These are phyloP conservation scores for Maniola jurtina DNA, from an alignment of 1,140 invertebrate genomes.

Conservation along the genomic window DNA sequence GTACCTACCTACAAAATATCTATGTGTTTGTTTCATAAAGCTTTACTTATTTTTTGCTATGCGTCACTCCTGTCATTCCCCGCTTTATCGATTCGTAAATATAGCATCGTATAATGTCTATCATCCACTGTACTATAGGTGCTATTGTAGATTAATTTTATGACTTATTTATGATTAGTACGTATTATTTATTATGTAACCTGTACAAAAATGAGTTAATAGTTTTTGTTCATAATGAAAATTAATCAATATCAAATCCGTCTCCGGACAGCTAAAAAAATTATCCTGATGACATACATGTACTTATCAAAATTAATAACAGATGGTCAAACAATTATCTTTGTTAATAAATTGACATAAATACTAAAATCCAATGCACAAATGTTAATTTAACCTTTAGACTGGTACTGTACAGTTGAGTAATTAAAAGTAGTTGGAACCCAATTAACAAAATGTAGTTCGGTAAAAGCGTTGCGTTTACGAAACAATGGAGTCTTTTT, in stretches of 20 bases:
- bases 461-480: conserved; percentile 48
- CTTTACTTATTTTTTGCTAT: not conserved
- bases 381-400: conserved; percentile 24
- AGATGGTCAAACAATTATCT: not conserved
- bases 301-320: not conserved
- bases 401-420: conserved; percentile 38
- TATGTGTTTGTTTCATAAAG: too few relatives aligned
- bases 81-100: too few relatives aligned
- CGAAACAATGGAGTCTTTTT: conserved; percentile 61
- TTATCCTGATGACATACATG: not conserved
- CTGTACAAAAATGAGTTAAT: too few relatives aligned
- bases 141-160: too few relatives aligned
- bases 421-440: conserved; percentile 65
- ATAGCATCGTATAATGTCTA: too few relatives aligned
- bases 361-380: conserved; percentile 24
- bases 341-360: conserved; percentile 15
- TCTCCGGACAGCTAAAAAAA: not conserved
- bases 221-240: too few relatives aligned
- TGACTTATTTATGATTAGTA: too few relatives aligned
- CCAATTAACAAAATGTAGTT: conserved; percentile 72
- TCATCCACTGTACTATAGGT: too few relatives aligned
- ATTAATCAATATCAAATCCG: too few relatives aligned
- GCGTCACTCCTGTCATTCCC: not conserved
- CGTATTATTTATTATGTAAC: too few relatives aligned
- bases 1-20: too few relatives aligned